Conservation (phyloP, 1,140 invertebrate species). For the Lepidurus apus region DNA sequence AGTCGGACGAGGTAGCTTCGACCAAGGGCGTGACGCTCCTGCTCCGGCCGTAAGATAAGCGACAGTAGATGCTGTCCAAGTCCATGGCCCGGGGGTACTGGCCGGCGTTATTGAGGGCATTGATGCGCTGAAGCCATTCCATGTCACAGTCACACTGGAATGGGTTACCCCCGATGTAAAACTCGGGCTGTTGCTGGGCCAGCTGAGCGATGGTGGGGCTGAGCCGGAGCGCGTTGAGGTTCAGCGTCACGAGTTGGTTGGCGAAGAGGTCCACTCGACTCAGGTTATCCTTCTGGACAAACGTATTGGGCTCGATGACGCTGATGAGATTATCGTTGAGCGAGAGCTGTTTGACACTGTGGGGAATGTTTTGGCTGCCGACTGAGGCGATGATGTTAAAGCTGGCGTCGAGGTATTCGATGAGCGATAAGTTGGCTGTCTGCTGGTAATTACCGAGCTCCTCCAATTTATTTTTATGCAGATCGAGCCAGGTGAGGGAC, state of each 20-base stretch:
- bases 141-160: conserved; percentile 83
- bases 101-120: conserved; percentile 61
- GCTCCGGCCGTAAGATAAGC: conserved; percentile 44
- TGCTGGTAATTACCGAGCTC: conserved; percentile 86
- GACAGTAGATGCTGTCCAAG: conserved; percentile 59
- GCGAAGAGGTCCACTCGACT: conserved; percentile 77
- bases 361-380: conserved; percentile 70
- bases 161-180: conserved; percentile 84
- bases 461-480: conserved; percentile 77
- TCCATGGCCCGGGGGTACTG: conserved; percentile 82
- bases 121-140: conserved; percentile 63
- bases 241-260: conserved; percentile 75
- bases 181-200: conserved; percentile 75
- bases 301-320: conserved; percentile 85
- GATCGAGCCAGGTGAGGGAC: conserved; percentile 81
- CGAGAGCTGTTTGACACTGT: conserved; percentile 75
- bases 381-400: conserved; percentile 79
- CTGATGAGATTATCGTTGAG: conserved; percentile 79
- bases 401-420: conserved; percentile 73
- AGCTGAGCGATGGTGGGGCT: conserved; percentile 60
- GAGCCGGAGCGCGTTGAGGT: conserved; percentile 77
- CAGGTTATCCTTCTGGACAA: conserved; percentile 84
- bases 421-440: conserved; percentile 71
- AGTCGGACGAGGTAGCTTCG: conserved; percentile 76
- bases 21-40: conserved; percentile 47